Conservation (phyloP, 2,888 invertebrate species). For the Tribolium freemani region DNA sequence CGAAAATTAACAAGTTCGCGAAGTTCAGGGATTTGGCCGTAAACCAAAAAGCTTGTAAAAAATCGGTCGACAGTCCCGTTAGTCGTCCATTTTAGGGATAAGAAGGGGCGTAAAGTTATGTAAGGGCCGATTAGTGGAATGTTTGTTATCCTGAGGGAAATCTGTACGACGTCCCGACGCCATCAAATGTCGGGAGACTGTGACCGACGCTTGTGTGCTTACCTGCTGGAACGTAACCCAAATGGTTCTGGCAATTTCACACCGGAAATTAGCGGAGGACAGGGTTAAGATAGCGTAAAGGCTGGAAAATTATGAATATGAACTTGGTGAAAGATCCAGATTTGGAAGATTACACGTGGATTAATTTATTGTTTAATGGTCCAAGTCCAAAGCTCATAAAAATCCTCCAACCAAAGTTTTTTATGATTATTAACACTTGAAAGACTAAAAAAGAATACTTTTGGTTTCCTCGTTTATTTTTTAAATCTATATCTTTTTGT, state of each 20-base stretch:
- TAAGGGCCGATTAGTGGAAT: background rate
- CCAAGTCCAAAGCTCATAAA: too few species aligned
- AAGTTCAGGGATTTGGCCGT: too few species aligned
- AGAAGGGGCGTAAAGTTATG: background rate
- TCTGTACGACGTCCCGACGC: background rate
- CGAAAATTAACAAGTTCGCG: conserved; percentile 14
- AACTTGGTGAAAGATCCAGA: background rate
- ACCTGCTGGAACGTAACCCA: conserved; percentile 3
- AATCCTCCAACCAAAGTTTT: too few species aligned
- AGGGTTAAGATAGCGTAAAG: conserved; percentile 5
- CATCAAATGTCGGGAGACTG: conserved; percentile 13
- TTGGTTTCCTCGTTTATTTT: too few species aligned
- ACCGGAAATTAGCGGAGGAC: conserved; percentile 13
- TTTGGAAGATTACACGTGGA: background rate
- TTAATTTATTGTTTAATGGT: background rate
- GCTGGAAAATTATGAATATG: conserved; percentile 16
- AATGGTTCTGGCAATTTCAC: conserved; percentile 10
- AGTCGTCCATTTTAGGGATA: conserved; percentile 7
- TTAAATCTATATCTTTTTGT: too few species aligned
- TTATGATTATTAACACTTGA: too few species aligned
- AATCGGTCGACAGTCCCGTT: background rate
- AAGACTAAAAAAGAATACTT: too few species aligned
- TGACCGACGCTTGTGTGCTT: background rate
- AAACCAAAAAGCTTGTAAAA: background rate
- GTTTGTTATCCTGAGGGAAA: background rate